These are phyloP conservation scores for Drosophila hawaiiensis DNA, from an alignment of 2,888 invertebrate genomes.

Conservation along the genomic window DNA sequence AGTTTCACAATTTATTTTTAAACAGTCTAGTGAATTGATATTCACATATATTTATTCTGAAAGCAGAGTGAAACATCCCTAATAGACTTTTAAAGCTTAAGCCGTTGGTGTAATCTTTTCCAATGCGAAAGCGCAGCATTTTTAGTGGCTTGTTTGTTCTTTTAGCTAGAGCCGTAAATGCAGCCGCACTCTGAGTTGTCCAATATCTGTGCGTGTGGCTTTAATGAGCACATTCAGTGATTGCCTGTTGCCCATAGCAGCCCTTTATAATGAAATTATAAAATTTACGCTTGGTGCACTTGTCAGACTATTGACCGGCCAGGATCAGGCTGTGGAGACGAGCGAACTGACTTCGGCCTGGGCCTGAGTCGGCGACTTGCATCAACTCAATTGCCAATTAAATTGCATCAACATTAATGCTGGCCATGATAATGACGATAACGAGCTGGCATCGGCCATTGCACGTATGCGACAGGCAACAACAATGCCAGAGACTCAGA, in stretches of 20 bases:
- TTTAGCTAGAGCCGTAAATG: neutral
- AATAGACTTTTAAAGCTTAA: neutral
- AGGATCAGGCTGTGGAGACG: conserved; percentile 1
- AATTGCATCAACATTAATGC: conserved; percentile 75
- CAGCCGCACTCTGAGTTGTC: neutral
- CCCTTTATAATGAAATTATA: conserved; percentile 69
- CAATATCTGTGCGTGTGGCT: conserved; percentile 1
- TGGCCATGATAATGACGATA: conserved; percentile 73
- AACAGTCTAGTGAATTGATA: neutral
- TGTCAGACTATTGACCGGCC: conserved; percentile 44
- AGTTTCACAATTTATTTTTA: neutral
- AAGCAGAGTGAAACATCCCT: neutral
- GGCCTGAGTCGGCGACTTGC: conserved; percentile 41
- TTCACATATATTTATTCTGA: too few species aligned
- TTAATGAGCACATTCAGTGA: conserved; percentile 28
- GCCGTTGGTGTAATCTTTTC: neutral
- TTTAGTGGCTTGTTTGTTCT: neutral
- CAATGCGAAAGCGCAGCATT: neutral
- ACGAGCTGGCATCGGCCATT: conserved; percentile 68
- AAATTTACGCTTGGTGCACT: conserved; percentile 52
- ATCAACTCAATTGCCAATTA: conserved; percentile 74
- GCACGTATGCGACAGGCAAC: conserved; percentile 66
- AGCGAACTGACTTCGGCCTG: conserved; percentile 20
- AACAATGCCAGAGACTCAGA: conserved; percentile 42
- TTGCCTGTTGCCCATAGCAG: conserved; percentile 36